Evolutionary conservation across 2,888 invertebrate species (phyloP).

Genomic region (Geotrupes spiniger): DNA sequence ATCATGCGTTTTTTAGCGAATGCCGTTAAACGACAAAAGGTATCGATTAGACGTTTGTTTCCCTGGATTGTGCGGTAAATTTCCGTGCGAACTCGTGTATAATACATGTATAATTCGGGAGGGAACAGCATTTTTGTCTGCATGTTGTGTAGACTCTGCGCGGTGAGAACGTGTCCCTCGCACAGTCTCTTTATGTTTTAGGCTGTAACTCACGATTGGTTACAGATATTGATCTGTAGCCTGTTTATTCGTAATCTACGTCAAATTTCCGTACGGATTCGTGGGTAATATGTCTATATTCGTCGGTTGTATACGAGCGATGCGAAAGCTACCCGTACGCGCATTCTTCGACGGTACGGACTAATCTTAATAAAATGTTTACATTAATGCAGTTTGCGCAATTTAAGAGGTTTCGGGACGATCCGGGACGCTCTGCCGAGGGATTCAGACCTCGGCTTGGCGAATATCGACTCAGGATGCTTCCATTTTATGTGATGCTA

Average conservation of each 20-base stretch:
- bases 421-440: conserved; percentile 21
- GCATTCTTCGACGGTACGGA: conserved; percentile 5
- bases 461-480: conserved; percentile 45
- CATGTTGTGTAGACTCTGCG: conserved; percentile 16
- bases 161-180: conserved; percentile 20
- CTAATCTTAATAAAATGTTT: conserved; percentile 27
- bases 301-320: conserved; percentile 24
- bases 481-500: conserved; percentile 46
- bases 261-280: conserved; percentile 36
- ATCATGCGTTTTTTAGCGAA: not conserved
- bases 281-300: conserved; percentile 38
- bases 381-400: conserved; percentile 27
- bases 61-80: conserved; percentile 45
- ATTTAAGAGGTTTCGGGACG: conserved; percentile 15
- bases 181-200: conserved; percentile 22
- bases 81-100: conserved; percentile 47
- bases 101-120: conserved; percentile 34
- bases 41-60: conserved; percentile 33
- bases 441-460: conserved; percentile 27
- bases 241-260: conserved; percentile 40
- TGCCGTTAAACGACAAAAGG: conserved; percentile 22
- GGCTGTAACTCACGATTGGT: conserved; percentile 26
- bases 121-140: not conserved
- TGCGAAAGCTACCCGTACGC: conserved; percentile 13
- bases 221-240: conserved; percentile 34